Evolutionary conservation across 2,888 invertebrate genomes (phyloP), one percentile per base, ranked within the genome.

Genomic region (Didymodactylos carnosus): DNA sequence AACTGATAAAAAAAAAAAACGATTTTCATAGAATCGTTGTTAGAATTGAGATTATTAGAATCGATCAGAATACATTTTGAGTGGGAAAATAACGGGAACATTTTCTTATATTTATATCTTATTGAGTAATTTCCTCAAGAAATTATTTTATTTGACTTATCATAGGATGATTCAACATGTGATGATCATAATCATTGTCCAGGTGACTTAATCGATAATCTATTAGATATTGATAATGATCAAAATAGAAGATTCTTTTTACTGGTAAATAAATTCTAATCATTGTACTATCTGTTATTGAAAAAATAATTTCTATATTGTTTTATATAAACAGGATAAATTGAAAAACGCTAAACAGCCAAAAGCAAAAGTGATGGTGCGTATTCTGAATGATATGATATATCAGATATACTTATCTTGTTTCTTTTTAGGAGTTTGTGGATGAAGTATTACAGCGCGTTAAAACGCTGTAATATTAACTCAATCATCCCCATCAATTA

Each of bases 151-250:
- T 72, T n/a, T 69, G 29, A 39, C 53, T 41, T 39, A 29, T 25
- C 8, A 14, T 13, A 74, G 74, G 74, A 74, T 39, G 74, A 74
- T 70, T 29, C 39, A 39, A 39, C 70, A 29, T 40, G 71, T 46
- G 71, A 74, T 16, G 71, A 74, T 41, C 71, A 74, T 71, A 53
- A 74, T 25, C 71, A 71, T 35, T 74, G 74, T 71, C 53, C 74
- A 4, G 74, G 53, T 25, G 74, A 74, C 46, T 69, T 74, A 53
- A 71, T 74, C 8, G 74, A 74, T 69, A 43, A 29, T 27, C 46
- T 94, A 79, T 87, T 94, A 79, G 93, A 94, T 85, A 90, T 94
- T 89, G 93, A 94, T 84, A 89, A 88, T 81, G 93, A 92, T 82
- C 89, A 89, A 78, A 88, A 88, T 80, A 88, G 92, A 84, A 88